Evolutionary conservation across 1,140 invertebrate genomes (phyloP).

Genomic region (Drosophila auraria): DNA sequence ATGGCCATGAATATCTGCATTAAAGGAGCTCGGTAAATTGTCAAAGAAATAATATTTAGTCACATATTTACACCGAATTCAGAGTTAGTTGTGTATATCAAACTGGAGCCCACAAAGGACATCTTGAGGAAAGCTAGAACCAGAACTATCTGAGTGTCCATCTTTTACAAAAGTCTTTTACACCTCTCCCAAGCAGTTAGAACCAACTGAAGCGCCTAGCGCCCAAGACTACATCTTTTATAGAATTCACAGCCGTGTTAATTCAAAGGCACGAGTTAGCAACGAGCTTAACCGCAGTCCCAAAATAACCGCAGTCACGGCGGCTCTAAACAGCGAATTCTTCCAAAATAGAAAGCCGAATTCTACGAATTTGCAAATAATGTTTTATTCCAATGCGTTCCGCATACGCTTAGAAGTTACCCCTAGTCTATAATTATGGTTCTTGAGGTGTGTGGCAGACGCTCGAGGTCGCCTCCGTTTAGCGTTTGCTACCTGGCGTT

Average conservation of each 20-base stretch:
- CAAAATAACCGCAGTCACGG: conserved; percentile 32
- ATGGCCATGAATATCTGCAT: conserved; percentile 88
- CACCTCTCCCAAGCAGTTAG: conserved; percentile 7
- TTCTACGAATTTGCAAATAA: conserved; percentile 42
- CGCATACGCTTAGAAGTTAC: conserved; percentile 30
- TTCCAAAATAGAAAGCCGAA: conserved; percentile 9
- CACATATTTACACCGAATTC: conserved; percentile 41
- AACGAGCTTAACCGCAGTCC: conserved; percentile 15
- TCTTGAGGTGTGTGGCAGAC: conserved; percentile 49
- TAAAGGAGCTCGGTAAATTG: neutral
- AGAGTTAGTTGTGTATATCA: conserved; percentile 42
- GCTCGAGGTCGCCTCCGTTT: conserved; percentile 28
- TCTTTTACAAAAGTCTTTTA: neutral
- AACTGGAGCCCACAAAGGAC: conserved; percentile 6
- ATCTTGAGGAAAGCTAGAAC: neutral
- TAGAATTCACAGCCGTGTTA: conserved; percentile 15
- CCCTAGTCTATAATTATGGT: conserved; percentile 56
- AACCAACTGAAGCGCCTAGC: conserved; percentile 22
- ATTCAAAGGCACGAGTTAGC: conserved; percentile 12
- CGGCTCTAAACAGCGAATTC: neutral
- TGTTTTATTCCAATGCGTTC: conserved; percentile 52
- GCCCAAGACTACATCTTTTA: conserved; percentile 27
- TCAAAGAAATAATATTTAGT: too few species aligned
- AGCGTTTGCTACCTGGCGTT: conserved; percentile 75
- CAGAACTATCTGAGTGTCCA: neutral